Percentiles rank a stretch among this genome's conserved stretches.
phyloP scores from a whole-genome alignment of 2,888 invertebrate species.

The Notodonta dromedarius region DNA sequence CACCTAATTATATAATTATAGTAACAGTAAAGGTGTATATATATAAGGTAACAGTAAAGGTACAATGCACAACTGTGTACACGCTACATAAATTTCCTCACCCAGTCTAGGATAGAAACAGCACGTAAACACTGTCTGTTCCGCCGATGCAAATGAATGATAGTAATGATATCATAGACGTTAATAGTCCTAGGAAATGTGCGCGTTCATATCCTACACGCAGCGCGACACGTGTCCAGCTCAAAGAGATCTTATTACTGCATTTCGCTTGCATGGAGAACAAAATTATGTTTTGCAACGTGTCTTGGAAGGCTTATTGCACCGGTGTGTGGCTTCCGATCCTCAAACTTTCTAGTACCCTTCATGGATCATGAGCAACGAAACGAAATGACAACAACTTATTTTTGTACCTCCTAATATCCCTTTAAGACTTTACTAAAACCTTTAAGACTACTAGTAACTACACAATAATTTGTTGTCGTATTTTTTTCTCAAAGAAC shows the following conservation, averaged over 20 bases:
- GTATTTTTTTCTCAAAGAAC: no score
- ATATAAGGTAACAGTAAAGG: no score
- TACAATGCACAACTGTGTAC: neutral
- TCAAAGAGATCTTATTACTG: slow-evolving; percentile 22
- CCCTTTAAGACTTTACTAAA: no score
- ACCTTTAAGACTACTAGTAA: no score
- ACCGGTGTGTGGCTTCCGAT: no score
- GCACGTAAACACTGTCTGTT: slow-evolving; percentile 22
- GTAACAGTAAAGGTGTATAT: no score
- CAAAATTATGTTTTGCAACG: neutral
- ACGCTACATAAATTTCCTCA: slow-evolving; percentile 1
- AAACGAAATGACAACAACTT: no score
- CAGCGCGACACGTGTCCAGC: slow-evolving; percentile 25
- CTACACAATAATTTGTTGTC: no score
- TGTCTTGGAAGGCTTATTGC: neutral
- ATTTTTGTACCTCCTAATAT: no score
- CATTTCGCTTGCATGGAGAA: slow-evolving; percentile 10
- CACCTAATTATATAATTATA: neutral
- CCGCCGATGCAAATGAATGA: slow-evolving; percentile 37
- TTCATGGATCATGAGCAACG: no score
- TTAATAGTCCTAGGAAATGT: slow-evolving; percentile 38
- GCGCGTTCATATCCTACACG: slow-evolving; percentile 30
- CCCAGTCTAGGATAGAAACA: slow-evolving; percentile 24
- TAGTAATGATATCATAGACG: slow-evolving; percentile 45
- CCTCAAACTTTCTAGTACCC: no score